Percentiles rank a stretch among this genome's conserved stretches.
Conservation (phyloP, 2,797 vertebrate species). For the Phaenicophaeus curvirostris region DNA sequence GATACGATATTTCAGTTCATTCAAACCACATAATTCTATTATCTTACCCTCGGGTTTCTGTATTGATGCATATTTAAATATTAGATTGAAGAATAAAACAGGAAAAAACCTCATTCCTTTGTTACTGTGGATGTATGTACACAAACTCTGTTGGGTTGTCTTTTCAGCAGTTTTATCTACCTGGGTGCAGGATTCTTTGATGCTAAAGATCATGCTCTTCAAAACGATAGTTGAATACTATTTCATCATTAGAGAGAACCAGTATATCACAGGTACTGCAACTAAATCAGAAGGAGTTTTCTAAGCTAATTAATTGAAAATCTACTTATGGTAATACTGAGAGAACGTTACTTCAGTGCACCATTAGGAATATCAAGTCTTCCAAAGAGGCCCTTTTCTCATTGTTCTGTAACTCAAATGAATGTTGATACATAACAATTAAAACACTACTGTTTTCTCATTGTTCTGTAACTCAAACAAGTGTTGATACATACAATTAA, state of each 20-base stretch:
- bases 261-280: not conserved
- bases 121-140: not conserved
- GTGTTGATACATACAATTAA: not conserved
- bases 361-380: not conserved
- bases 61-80: slow-evolving; percentile 22
- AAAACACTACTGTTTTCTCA: not conserved
- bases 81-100: slow-evolving; percentile 12
- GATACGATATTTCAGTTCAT: not conserved
- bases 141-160: not conserved
- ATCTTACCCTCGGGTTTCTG: slow-evolving; percentile 23
- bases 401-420: not conserved
- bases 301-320: not conserved
- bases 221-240: not conserved
- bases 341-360: not conserved
- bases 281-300: not conserved
- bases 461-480: not conserved
- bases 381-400: not conserved
- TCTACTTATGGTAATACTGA: not conserved
- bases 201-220: not conserved
- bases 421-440: not conserved
- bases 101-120: not conserved
- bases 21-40: slow-evolving; percentile 25
- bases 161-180: not conserved
- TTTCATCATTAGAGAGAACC: not conserved
- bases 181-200: not conserved